Evolutionary conservation across 2,113 vertebrate species (phyloP).

Genomic region (Proteles cristata): DNA sequence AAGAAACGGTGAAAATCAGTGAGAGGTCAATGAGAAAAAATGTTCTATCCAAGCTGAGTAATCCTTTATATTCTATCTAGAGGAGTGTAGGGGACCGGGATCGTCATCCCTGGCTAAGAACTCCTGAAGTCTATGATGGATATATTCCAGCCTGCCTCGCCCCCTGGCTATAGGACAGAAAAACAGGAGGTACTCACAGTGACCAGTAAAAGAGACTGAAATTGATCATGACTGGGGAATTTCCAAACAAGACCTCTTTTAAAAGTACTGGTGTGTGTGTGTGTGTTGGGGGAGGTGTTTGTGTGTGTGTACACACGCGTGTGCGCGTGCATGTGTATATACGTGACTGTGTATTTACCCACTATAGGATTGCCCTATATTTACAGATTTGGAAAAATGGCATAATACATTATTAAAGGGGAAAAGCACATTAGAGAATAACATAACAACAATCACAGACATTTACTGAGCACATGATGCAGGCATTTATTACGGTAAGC

Average conservation of each 20-base stretch:
- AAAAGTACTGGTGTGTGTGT: neutral
- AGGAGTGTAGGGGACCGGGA: neutral
- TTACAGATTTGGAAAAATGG: neutral
- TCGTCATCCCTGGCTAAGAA: neutral
- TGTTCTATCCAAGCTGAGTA: neutral
- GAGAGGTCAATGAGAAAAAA: neutral
- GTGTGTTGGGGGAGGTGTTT: too few relatives aligned
- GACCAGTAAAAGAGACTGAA: neutral
- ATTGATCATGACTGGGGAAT: neutral
- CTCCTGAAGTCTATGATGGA: neutral
- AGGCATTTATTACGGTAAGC: neutral
- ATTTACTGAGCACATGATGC: neutral
- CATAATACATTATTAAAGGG: neutral
- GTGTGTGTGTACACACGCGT: neutral
- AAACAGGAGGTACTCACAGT: neutral
- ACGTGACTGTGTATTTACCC: neutral
- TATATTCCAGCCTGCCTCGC: neutral
- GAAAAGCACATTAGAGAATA: neutral
- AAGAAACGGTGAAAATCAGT: conserved; percentile 16
- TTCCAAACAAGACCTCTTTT: neutral
- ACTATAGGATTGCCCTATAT: neutral
- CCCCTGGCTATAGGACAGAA: neutral
- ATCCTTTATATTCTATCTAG: neutral
- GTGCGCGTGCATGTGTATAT: too few relatives aligned
- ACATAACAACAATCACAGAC: neutral